Conservation (phyloP, 2,797 vertebrate genomes). For the Lepilemur ruficaudatus region DNA sequence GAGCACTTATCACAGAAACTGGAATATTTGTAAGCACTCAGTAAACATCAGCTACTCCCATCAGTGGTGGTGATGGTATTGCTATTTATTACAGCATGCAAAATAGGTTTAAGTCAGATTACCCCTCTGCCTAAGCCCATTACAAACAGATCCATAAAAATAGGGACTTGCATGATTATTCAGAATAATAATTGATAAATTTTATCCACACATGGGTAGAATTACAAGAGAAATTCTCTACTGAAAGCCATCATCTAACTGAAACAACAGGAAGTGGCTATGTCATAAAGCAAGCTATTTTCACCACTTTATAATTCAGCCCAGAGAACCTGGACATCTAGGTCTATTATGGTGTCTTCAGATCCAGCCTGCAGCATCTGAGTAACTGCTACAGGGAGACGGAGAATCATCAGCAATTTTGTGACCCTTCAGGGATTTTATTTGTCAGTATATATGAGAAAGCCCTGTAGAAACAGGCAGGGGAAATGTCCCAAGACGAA, state of each 20-base stretch:
- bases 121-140: not conserved
- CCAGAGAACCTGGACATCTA: not conserved
- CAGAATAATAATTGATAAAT: not conserved
- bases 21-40: not conserved
- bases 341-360: not conserved
- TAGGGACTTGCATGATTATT: not conserved
- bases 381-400: not conserved
- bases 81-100: not conserved
- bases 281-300: not conserved
- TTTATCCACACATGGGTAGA: not conserved
- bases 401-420: not conserved
- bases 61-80: not conserved
- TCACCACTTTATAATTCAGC: not conserved
- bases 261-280: not conserved
- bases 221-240: not conserved
- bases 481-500: conserved; percentile 45
- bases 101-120: not conserved
- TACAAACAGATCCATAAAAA: not conserved
- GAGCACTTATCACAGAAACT: not conserved
- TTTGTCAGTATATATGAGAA: not conserved
- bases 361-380: not conserved
- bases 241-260: not conserved
- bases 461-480: not conserved
- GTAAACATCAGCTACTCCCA: not conserved
- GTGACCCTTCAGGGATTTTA: not conserved